These are phyloP conservation scores for Isichthys henryi DNA, from an alignment of 2,113 vertebrate genomes.

Conservation along the genomic window DNA sequence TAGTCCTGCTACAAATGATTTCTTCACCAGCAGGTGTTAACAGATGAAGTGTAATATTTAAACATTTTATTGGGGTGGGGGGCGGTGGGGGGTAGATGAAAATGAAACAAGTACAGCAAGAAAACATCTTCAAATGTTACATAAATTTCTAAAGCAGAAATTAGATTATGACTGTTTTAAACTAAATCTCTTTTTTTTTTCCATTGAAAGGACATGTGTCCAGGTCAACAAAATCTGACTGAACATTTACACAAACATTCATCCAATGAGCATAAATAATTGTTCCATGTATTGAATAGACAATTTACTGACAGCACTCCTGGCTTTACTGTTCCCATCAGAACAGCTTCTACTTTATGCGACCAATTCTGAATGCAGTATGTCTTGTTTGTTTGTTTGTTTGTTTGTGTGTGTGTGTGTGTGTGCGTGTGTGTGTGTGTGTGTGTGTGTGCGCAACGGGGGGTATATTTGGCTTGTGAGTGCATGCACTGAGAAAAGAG, in stretches of 20 bases:
- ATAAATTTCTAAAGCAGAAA: not conserved
- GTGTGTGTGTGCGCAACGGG: not conserved
- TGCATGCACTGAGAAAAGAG: not conserved
- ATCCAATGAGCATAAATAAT: not conserved
- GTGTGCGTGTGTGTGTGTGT: not conserved
- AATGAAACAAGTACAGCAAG: not conserved
- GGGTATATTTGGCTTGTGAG: not conserved
- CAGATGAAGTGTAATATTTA: conserved; percentile 19
- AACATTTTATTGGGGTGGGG: not conserved
- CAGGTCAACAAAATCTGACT: not conserved
- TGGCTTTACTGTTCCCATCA: not conserved
- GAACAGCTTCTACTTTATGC: not conserved
- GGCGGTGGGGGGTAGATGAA: not conserved
- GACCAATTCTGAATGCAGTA: not conserved
- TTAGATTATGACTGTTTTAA: not conserved
- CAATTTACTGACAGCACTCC: not conserved
- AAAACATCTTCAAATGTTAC: not conserved
- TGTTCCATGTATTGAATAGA: not conserved
- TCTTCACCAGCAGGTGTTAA: conserved; percentile 9
- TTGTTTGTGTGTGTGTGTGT: not conserved
- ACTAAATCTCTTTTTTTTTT: not conserved
- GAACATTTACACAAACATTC: not conserved
- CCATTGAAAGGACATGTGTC: not conserved
- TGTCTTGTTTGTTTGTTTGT: not conserved
- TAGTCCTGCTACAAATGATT: conserved; percentile 11